Evolutionary conservation across 2,888 invertebrate species (phyloP).

Genomic region (Drosophila paranaensis): DNA sequence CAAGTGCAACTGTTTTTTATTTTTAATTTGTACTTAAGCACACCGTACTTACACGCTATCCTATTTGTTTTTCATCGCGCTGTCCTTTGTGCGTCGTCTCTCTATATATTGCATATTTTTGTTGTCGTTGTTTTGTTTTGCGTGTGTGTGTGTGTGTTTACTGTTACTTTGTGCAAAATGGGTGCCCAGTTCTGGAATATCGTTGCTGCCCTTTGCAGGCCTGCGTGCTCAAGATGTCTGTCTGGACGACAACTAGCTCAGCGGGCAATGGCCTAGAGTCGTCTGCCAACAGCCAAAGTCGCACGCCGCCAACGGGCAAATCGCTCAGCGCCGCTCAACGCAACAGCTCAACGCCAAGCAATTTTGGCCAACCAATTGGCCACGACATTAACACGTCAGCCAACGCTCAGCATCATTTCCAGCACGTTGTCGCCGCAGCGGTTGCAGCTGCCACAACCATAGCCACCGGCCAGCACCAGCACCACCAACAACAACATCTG

Average conservation of each 20-base stretch:
- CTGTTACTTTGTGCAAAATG: constrained; percentile 45
- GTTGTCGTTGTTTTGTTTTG: constrained; percentile 12
- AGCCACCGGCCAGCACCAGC: constrained; percentile 70
- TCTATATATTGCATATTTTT: neutral
- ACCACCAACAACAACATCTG: constrained; percentile 48
- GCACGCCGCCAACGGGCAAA: constrained; percentile 28
- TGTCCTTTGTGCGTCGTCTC: constrained; percentile 18
- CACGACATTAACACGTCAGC: constrained; percentile 38
- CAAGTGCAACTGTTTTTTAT: constrained; percentile 35
- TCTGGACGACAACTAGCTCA: constrained; percentile 89
- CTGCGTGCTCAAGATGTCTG: constrained; percentile 85
- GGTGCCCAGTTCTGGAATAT: constrained; percentile 37
- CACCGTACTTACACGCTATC: constrained; percentile 48
- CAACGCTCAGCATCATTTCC: constrained; percentile 57
- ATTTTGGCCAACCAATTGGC: constrained; percentile 43
- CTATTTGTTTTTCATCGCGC: constrained; percentile 21
- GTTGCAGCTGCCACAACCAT: constrained; percentile 73
- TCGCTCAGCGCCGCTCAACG: constrained; percentile 29
- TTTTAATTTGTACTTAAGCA: constrained; percentile 31
- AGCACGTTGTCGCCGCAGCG: constrained; percentile 74
- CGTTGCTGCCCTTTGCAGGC: constrained; percentile 18
- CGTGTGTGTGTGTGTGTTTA: neutral
- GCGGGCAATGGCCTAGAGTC: constrained; percentile 85
- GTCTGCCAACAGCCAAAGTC: constrained; percentile 33
- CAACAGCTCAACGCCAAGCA: constrained; percentile 29